Evolutionary conservation across 2,113 vertebrate species (phyloP).

Genomic region (Cisticola juncidis): DNA sequence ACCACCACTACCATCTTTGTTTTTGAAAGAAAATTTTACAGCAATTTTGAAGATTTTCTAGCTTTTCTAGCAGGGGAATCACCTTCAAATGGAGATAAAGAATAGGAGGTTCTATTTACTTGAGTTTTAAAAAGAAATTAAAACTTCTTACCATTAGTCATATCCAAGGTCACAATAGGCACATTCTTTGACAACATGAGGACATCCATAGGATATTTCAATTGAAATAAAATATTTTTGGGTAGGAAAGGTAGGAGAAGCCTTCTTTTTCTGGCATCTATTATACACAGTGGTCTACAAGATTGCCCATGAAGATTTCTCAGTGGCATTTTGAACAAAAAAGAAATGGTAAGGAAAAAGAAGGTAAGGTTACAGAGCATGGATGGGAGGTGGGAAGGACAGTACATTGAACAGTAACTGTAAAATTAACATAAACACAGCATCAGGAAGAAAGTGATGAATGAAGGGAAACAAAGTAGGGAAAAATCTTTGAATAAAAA

Average conservation of each 20-base stretch:
- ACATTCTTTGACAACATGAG: not conserved
- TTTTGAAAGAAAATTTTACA: not conserved
- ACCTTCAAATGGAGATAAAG: not conserved
- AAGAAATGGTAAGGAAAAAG: not conserved
- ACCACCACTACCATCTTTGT: fast-evolving
- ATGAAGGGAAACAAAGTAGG: not conserved
- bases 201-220: not conserved
- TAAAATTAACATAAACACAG: not conserved
- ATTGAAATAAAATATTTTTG: not conserved
- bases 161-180: not conserved
- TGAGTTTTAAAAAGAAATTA: not conserved
- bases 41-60: not conserved
- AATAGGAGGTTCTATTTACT: not conserved
- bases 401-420: not conserved
- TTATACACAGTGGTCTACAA: not conserved
- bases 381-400: fast-evolving
- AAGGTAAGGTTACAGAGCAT: not conserved
- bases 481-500: not conserved
- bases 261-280: not conserved
- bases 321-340: not conserved
- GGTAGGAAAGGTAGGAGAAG: fast-evolving
- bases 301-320: not conserved
- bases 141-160: not conserved
- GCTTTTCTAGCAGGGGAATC: not conserved
- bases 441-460: not conserved